phyloP scores from a whole-genome alignment of 2,888 invertebrate genomes.

The Rotaria sp. region DNA sequence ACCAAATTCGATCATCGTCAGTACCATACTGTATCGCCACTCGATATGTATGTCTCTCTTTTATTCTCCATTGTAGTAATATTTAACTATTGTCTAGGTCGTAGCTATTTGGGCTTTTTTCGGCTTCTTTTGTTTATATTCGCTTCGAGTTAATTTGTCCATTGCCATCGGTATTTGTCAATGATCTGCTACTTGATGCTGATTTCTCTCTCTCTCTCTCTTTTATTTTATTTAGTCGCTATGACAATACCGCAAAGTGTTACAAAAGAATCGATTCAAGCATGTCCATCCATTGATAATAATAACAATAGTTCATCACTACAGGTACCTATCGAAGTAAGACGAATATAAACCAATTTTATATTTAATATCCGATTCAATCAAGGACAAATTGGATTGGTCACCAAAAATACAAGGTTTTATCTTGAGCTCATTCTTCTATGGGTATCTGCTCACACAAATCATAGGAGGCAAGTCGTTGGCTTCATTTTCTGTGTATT shows the following conservation, averaged over 20 bases:
- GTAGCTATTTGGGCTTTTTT: background rate
- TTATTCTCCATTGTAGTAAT: too few relatives aligned
- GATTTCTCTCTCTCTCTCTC: too few relatives aligned
- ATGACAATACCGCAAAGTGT: background rate
- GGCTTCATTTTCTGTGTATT: too few relatives aligned
- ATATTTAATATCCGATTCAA: too few relatives aligned
- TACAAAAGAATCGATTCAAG: background rate
- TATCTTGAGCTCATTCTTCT: conserved; percentile 33
- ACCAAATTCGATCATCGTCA: too few relatives aligned
- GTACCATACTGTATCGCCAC: too few relatives aligned
- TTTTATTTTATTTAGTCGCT: too few relatives aligned
- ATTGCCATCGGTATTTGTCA: background rate
- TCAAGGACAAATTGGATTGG: conserved; percentile 35
- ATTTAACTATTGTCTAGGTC: too few relatives aligned
- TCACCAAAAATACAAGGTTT: conserved; percentile 32
- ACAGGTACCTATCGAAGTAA: too few relatives aligned
- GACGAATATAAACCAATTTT: too few relatives aligned
- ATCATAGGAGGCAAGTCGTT: background rate
- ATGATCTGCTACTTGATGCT: too few relatives aligned
- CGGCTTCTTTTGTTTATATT: background rate
- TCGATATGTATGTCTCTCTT: too few relatives aligned
- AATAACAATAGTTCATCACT: background rate
- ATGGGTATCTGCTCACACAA: conserved; percentile 36
- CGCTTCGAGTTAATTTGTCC: background rate
- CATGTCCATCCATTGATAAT: background rate